These are phyloP conservation scores for Pteropus rufus DNA, from an alignment of 2,797 vertebrate genomes.

Conservation along the genomic window DNA sequence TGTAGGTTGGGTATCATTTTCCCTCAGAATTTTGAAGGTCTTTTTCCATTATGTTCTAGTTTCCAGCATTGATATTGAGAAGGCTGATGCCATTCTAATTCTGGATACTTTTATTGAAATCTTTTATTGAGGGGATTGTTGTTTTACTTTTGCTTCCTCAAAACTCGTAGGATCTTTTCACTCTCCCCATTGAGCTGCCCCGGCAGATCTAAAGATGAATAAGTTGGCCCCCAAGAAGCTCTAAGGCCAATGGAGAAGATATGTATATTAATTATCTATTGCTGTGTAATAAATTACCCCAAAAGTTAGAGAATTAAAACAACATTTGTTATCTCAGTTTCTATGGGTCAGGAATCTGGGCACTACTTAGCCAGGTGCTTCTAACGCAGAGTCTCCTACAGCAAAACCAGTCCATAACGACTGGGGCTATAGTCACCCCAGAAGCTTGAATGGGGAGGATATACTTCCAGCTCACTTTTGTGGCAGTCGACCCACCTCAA, in stretches of 20 bases:
- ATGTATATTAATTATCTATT: background rate
- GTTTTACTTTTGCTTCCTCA: background rate
- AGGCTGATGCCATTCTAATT: background rate
- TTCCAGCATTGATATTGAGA: background rate
- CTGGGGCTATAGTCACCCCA: background rate
- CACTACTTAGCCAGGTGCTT: background rate
- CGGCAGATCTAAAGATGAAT: background rate
- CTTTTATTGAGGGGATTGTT: background rate
- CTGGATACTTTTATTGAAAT: background rate
- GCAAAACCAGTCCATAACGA: background rate
- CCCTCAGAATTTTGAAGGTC: background rate
- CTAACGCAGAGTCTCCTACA: background rate
- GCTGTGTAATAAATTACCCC: background rate
- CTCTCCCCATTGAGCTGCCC: background rate
- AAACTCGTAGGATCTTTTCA: background rate
- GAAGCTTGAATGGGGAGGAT: background rate
- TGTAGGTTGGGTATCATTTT: background rate
- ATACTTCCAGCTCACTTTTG: background rate
- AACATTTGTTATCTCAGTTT: background rate
- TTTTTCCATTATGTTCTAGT: background rate
- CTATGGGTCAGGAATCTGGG: background rate
- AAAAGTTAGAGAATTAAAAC: background rate
- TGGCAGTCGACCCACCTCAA: background rate
- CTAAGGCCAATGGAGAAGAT: background rate
- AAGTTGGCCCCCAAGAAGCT: background rate